Conservation (phyloP, 2,888 invertebrate species). For the Allolobophora icterica region DNA sequence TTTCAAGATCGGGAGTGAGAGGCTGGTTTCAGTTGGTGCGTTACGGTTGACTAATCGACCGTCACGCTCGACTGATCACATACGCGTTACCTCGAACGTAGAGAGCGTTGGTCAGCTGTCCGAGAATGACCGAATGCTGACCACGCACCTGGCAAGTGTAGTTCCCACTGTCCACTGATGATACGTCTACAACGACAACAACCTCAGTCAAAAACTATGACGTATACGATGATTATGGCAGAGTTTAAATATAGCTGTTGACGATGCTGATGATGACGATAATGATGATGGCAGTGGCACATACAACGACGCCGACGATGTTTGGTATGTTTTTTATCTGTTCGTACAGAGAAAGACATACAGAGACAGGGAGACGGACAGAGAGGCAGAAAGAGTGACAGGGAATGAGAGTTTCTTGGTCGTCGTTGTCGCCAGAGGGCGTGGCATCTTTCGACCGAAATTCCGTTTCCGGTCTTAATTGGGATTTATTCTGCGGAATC, state of each 20-base stretch:
- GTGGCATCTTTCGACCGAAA: constrained; percentile 17
- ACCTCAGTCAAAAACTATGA: not conserved
- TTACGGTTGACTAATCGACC: not conserved
- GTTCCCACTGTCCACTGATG: constrained; percentile 34
- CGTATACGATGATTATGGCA: not conserved
- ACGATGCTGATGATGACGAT: constrained; percentile 34
- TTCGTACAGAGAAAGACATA: not conserved
- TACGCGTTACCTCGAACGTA: constrained; percentile 33
- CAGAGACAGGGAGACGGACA: not conserved
- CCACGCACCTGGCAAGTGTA: constrained; percentile 39
- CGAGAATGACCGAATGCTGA: constrained; percentile 26
- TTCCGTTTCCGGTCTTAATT: not conserved
- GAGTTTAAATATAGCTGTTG: not conserved
- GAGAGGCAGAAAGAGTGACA: not conserved
- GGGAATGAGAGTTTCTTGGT: not conserved
- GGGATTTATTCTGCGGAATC: not conserved
- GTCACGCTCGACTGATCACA: not conserved
- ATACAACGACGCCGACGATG: not conserved
- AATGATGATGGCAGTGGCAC: constrained; percentile 20
- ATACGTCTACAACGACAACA: constrained; percentile 31
- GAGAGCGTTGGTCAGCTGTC: constrained; percentile 28
- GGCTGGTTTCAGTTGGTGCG: constrained; percentile 9
- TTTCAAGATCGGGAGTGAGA: not conserved
- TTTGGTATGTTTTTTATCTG: not conserved
- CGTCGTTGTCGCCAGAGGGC: not conserved